Evolutionary conservation across 2,888 invertebrate genomes (phyloP).

Genomic region (Spisula solida): DNA sequence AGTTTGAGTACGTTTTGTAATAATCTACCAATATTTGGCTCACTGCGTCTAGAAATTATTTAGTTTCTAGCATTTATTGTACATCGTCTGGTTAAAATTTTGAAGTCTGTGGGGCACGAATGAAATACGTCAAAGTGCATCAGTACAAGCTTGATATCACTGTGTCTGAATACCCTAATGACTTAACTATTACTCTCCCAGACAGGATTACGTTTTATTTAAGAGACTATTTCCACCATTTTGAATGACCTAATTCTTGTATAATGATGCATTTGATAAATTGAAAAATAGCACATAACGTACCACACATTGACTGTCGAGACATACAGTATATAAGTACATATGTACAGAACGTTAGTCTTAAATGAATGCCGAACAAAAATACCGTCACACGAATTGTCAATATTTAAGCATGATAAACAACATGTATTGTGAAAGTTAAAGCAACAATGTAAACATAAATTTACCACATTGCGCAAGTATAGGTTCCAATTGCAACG

Average conservation of each 20-base stretch:
- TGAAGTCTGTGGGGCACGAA: neutral
- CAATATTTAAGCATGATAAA: constrained; percentile 21
- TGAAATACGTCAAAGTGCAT: neutral
- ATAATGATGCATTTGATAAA: neutral
- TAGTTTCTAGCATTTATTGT: neutral
- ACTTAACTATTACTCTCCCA: neutral
- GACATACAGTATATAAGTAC: neutral
- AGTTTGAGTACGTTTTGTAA: constrained; percentile 35
- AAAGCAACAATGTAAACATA: constrained; percentile 42
- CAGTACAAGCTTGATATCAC: neutral
- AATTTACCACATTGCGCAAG: constrained; percentile 22
- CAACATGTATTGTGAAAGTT: constrained; percentile 26
- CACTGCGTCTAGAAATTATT: constrained; percentile 25
- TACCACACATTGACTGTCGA: neutral
- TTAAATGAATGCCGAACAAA: neutral
- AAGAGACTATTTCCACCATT: neutral
- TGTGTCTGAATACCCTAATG: neutral
- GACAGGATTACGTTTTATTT: neutral
- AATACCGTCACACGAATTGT: neutral
- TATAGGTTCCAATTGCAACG: neutral
- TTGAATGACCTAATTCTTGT: constrained; percentile 16
- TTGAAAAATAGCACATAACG: neutral
- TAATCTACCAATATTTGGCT: constrained; percentile 14
- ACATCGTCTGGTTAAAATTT: neutral
- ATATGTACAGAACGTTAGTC: neutral